Evolutionary conservation across 2,888 invertebrate genomes (phyloP).

Genomic region (Acleris holmiana): DNA sequence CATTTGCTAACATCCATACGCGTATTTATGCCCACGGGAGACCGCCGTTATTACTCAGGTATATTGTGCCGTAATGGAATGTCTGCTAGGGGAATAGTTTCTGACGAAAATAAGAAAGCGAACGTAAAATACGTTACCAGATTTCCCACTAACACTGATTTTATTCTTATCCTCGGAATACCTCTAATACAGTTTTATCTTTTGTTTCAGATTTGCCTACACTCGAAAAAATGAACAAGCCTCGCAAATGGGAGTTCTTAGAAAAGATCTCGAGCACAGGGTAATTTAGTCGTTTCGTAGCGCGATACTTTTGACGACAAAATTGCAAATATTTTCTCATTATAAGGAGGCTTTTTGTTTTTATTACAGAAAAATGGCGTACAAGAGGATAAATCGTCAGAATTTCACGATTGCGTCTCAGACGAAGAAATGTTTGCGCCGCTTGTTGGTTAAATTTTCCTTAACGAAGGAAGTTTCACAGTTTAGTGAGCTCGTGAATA

Average conservation of each 20-base stretch:
- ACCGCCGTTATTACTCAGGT: constrained; percentile 21
- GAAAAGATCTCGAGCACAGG: constrained; percentile 60
- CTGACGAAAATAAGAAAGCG: constrained; percentile 23
- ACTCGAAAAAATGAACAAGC: constrained; percentile 64
- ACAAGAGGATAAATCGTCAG: constrained; percentile 55
- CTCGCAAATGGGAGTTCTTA: constrained; percentile 63
- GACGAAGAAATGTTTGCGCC: constrained; percentile 53
- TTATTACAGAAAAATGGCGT: constrained; percentile 70
- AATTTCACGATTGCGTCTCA: constrained; percentile 50
- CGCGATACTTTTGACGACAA: constrained; percentile 37
- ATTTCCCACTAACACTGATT: constrained; percentile 15
- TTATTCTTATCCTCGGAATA: constrained; percentile 28
- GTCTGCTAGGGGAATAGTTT: constrained; percentile 33
- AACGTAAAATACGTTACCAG: constrained; percentile 18
- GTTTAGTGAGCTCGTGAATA: constrained; percentile 47
- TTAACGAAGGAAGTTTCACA: constrained; percentile 47
- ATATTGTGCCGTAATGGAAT: constrained; percentile 33
- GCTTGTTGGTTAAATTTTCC: constrained; percentile 48
- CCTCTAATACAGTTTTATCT: constrained; percentile 43
- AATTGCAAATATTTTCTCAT: constrained; percentile 43
- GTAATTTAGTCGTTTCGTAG: constrained; percentile 52
- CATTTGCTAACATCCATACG: constrained; percentile 10
- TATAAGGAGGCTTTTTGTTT: constrained; percentile 50
- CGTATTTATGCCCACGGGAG: constrained; percentile 22
- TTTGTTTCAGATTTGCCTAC: constrained; percentile 69